These are phyloP conservation scores for Ostrea denselamellosa DNA, from an alignment of 1,140 invertebrate genomes.

Conservation along the genomic window DNA sequence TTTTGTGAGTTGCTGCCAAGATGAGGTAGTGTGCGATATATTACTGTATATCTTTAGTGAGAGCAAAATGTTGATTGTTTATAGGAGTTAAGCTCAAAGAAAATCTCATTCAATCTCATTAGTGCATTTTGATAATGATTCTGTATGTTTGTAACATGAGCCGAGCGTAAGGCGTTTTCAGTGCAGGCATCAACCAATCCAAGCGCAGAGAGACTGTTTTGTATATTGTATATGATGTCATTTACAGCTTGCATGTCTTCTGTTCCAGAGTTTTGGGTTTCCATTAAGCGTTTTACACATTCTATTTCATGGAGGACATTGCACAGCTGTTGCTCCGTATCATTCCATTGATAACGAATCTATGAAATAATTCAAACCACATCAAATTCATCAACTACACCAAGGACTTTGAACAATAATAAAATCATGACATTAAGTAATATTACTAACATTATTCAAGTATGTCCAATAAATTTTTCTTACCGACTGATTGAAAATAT, in stretches of 20 bases:
- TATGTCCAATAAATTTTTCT: background rate
- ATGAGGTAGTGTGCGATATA: background rate
- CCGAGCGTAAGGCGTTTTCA: background rate
- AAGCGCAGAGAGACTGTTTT: background rate
- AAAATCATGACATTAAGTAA: no score
- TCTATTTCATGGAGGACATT: background rate
- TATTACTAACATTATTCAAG: no score
- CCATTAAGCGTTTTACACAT: background rate
- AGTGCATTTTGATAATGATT: background rate
- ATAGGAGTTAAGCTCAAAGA: background rate
- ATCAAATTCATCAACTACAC: background rate
- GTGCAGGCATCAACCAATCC: background rate
- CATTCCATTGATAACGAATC: constrained; percentile 34
- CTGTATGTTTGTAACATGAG: background rate
- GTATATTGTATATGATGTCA: background rate
- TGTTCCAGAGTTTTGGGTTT: background rate
- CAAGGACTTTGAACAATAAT: background rate
- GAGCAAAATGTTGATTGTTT: background rate
- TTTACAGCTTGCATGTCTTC: background rate
- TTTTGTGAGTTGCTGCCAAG: background rate
- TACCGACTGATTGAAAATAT: constrained; percentile 2
- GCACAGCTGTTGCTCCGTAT: background rate
- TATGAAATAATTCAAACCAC: background rate
- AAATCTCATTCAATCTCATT: background rate
- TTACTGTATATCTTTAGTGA: background rate